Evolutionary conservation across 2,797 vertebrate genomes (phyloP).

Genomic region (Pristis pectinata): DNA sequence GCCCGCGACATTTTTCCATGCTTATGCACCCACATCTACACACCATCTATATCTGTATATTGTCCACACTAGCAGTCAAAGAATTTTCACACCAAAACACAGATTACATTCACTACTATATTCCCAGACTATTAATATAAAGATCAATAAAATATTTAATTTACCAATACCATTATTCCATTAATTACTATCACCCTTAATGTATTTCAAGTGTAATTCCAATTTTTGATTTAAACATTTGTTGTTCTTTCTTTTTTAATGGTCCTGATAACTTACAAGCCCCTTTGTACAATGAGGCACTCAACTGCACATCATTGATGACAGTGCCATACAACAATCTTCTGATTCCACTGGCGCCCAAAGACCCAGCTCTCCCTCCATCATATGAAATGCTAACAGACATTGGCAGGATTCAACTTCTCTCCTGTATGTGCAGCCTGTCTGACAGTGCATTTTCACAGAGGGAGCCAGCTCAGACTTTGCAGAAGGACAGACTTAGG

Average conservation of each 20-base stretch:
- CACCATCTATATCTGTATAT: not conserved
- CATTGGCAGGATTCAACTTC: slow-evolving; percentile 56
- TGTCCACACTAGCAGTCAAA: not conserved
- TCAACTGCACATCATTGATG: slow-evolving; percentile 46
- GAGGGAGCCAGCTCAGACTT: slow-evolving; percentile 43
- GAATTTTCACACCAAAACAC: not conserved
- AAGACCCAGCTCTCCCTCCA: slow-evolving; percentile 63
- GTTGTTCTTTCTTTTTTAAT: slow-evolving; percentile 46
- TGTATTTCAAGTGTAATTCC: not conserved
- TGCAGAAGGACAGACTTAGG: not conserved
- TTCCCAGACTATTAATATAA: not conserved
- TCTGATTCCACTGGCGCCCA: slow-evolving; percentile 56
- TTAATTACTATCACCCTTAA: not conserved
- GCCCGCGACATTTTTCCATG: not conserved
- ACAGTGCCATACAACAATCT: slow-evolving; percentile 48
- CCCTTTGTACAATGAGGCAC: slow-evolving; percentile 54
- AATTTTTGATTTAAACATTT: not conserved
- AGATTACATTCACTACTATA: too few species aligned
- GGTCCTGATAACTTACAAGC: slow-evolving; percentile 63
- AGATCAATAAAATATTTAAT: not conserved
- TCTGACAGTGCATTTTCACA: slow-evolving; percentile 47
- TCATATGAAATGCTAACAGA: slow-evolving; percentile 72
- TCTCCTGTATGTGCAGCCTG: slow-evolving; percentile 43
- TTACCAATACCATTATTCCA: not conserved
- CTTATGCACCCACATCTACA: not conserved